Evolutionary conservation across 2,888 invertebrate species (phyloP), one percentile per base, ranked within the genome.

Genomic region (Cerceris rybyensis): DNA sequence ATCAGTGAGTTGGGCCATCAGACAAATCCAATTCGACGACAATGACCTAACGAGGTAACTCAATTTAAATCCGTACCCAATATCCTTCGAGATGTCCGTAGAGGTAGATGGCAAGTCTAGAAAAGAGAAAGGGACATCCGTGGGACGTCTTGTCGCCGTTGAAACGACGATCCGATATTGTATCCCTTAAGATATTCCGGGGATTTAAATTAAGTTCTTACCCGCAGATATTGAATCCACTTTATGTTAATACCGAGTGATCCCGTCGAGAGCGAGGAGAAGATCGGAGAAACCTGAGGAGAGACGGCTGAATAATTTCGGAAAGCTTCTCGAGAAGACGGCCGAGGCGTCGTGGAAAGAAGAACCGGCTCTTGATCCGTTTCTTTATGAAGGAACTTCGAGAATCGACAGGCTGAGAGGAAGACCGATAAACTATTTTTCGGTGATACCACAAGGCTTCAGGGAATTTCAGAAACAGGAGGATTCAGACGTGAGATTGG

Each of bases 191-290:
- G 84, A 91, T 88, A 88, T 89, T 88, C 83, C 82, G 71, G 64
- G 84, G 83, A 87, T 87, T 88, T 86, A 85, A 90, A 90, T 90
- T 88, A 90, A 90, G 88, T 88, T 87, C 88, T 88, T 86, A 78
- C 75, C 80, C 79, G 76, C 75, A 85, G 88, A 90, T 90, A 90
- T 89, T 88, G 88, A 88, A 88, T 89, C 88, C 83, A 86, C 86
- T 90, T 90, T 90, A 90, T 90, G 89, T 89, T 90, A 90, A 90
- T 90, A 77, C 83, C 78, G 78, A 61, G 76, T 77, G 81, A 79
- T 86, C 79, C 79, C 75, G 28, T 28, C 64, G 58, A 70, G 73
- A 58, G 49, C 60, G 64, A 70, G 70, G 71, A 66, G 64, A 70
- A 69, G 71, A 66, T 69, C 61, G 70, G 49, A 70, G 59, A 63